phyloP scores from a whole-genome alignment of 2,797 vertebrate genomes.

The Philypnodon macrostomus region DNA sequence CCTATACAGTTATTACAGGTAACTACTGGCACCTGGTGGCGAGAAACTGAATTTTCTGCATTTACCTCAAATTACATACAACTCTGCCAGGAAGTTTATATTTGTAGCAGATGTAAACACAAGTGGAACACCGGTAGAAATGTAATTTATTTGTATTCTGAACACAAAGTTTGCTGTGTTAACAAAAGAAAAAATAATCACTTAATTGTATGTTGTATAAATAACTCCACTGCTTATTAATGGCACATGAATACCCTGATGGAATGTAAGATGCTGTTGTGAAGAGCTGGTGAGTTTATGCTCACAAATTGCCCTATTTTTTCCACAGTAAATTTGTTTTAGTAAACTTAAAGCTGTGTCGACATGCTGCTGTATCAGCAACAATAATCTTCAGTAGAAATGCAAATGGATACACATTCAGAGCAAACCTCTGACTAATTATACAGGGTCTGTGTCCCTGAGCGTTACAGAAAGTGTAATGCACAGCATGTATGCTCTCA shows the following conservation, averaged over 20 bases:
- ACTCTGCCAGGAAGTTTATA: slow-evolving; percentile 41
- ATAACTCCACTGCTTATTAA: slow-evolving; percentile 62
- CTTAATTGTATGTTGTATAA: slow-evolving; percentile 72
- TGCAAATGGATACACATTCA: slow-evolving; percentile 80
- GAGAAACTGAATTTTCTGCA: slow-evolving; percentile 18
- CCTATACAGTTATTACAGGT: slow-evolving; percentile 14
- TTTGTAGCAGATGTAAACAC: slow-evolving; percentile 39
- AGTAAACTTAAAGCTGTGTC: slow-evolving; percentile 66
- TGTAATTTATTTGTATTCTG: slow-evolving; percentile 59
- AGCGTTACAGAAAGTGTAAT: slow-evolving; percentile 57
- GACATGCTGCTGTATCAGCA: slow-evolving; percentile 75
- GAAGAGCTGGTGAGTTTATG: slow-evolving; percentile 74
- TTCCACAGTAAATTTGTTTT: slow-evolving; percentile 69
- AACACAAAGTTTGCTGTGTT: slow-evolving; percentile 71
- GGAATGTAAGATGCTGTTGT: slow-evolving; percentile 56
- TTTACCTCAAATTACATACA: slow-evolving; percentile 30
- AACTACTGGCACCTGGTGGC: slow-evolving; percentile 75
- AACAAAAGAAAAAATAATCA: slow-evolving; percentile 53
- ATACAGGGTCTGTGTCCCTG: slow-evolving; percentile 70
- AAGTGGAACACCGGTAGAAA: slow-evolving; percentile 39
- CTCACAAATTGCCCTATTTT: slow-evolving; percentile 84
- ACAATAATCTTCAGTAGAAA: slow-evolving; percentile 69
- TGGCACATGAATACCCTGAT: slow-evolving; percentile 55
- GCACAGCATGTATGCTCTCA: slow-evolving; percentile 57
- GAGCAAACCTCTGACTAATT: slow-evolving; percentile 78